These are phyloP conservation scores for Tyto alba DNA, from an alignment of 2,113 vertebrate genomes.

Conservation along the genomic window DNA sequence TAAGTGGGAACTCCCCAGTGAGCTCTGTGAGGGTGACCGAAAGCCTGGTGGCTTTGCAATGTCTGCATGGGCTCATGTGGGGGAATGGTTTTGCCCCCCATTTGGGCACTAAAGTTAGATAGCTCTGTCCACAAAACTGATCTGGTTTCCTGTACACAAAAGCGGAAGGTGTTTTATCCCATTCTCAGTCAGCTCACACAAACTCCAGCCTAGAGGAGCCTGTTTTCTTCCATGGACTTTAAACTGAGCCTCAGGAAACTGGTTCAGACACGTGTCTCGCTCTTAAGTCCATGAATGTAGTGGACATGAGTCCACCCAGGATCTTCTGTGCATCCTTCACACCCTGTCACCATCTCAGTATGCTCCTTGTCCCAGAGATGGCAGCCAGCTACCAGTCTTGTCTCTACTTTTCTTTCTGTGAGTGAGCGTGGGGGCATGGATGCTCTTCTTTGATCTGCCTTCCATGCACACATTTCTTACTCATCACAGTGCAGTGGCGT, in stretches of 20 bases:
- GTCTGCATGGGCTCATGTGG: fast-evolving
- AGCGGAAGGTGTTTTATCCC: neutral
- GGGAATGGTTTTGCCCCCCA: neutral
- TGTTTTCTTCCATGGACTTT: neutral
- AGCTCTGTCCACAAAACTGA: neutral
- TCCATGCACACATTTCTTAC: neutral
- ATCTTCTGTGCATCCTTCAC: neutral
- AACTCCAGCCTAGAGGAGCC: neutral
- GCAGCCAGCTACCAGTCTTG: neutral
- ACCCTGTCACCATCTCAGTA: neutral
- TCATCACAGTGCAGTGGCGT: neutral
- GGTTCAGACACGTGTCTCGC: neutral
- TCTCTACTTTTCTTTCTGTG: neutral
- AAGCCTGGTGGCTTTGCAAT: neutral
- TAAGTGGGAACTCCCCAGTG: neutral
- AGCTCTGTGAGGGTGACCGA: neutral
- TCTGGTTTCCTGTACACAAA: neutral
- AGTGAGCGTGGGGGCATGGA: neutral
- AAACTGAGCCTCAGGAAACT: neutral
- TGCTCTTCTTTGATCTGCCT: neutral
- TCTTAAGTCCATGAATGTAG: neutral
- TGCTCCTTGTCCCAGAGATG: neutral
- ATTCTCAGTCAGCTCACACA: neutral
- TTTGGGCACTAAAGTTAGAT: neutral
- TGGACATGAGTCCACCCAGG: neutral